A percentile compares a stretch with the other conserved stretches of the same genome.
Evolutionary conservation across 2,888 invertebrate species (phyloP).

Genomic region (Plagodis pulveraria): DNA sequence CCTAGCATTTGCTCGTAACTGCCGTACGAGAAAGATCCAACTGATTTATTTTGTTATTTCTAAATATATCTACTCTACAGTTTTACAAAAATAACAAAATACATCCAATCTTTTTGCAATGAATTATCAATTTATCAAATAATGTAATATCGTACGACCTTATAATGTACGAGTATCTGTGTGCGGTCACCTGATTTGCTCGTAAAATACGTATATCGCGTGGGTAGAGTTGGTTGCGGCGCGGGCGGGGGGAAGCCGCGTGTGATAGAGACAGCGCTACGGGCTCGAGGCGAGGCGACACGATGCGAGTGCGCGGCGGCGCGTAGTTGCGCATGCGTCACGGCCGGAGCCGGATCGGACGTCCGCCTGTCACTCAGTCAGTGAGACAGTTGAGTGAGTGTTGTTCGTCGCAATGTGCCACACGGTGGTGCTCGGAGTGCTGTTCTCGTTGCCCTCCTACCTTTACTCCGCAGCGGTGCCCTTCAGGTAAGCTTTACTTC

Average conservation of each 20-base stretch:
- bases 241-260: not conserved
- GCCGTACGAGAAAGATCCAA: too few species aligned
- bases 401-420: slow-evolving; percentile 62
- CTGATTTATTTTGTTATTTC: too few species aligned
- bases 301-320: slow-evolving; percentile 12
- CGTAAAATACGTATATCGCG: slow-evolving; percentile 13
- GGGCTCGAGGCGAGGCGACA: not conserved
- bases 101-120: not conserved
- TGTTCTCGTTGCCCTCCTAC: slow-evolving; percentile 76
- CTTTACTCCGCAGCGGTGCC: slow-evolving; percentile 74
- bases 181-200: slow-evolving; percentile 19
- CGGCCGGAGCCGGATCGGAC: not conserved
- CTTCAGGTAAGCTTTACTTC: slow-evolving; percentile 68
- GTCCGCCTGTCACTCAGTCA: slow-evolving; percentile 3
- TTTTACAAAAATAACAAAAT: too few species aligned
- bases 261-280: slow-evolving; percentile 13
- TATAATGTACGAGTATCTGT: not conserved
- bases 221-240: not conserved
- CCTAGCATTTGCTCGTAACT: too few species aligned
- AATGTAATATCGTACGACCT: slow-evolving; percentile 5
- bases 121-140: slow-evolving; percentile 1
- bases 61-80: too few species aligned
- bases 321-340: not conserved
- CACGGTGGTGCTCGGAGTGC: slow-evolving; percentile 75
- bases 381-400: slow-evolving; percentile 44